Conservation (phyloP, 2,888 invertebrate species). For the Ichneumon xanthorius region DNA sequence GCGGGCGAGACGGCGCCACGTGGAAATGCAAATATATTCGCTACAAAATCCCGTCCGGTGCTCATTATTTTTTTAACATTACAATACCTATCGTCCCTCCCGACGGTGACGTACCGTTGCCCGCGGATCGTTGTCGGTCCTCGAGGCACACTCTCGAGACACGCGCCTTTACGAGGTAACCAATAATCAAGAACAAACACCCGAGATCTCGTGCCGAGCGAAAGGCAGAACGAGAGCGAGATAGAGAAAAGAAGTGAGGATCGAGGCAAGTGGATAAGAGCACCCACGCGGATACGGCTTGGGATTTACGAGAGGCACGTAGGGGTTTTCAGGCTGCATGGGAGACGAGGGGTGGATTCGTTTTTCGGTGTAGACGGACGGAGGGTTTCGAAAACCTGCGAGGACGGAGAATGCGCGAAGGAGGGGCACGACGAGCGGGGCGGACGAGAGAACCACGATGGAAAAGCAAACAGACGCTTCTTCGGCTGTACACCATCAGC, state of each 20-base stretch:
- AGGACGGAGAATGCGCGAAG: constrained; percentile 54
- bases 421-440: constrained; percentile 25
- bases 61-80: constrained; percentile 27
- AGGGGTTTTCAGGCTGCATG: constrained; percentile 36
- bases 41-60: neutral
- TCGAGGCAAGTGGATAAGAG: constrained; percentile 55
- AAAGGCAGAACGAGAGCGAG: constrained; percentile 2
- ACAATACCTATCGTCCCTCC: neutral
- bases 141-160: constrained; percentile 28
- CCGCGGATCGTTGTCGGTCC: neutral
- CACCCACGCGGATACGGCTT: constrained; percentile 54
- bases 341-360: constrained; percentile 41
- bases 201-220: constrained; percentile 46
- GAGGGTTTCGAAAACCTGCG: constrained; percentile 55
- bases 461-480: constrained; percentile 45
- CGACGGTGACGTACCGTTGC: neutral
- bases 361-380: constrained; percentile 44
- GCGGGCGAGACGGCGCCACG: neutral
- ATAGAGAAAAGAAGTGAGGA: constrained; percentile 29
- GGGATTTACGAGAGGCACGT: constrained; percentile 64
- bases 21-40: neutral
- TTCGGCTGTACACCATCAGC: neutral
- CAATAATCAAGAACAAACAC: constrained; percentile 68
- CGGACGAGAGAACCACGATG: constrained; percentile 32
- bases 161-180: constrained; percentile 55